Base-by-base conservation (phyloP, 2,797 vertebrate genomes). In the Fistularia tabacaria region DNA sequence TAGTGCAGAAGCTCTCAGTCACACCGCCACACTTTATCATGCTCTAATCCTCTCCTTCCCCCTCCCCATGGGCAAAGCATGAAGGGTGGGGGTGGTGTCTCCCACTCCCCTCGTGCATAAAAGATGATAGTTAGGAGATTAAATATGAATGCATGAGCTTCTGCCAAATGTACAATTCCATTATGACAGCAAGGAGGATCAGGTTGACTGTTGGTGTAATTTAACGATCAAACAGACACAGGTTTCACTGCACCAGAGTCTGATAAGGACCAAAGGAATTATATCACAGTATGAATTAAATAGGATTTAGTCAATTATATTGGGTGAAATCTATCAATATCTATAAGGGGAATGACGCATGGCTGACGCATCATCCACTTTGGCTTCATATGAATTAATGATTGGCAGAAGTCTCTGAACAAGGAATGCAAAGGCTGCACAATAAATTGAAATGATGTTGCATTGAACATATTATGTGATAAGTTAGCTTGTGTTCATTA, bases 71-170 rank as follows among this genome's bases (percentile, higher is more conserved):
- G 69, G 59, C 38, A 4, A n/a, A 62, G 63, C 15, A 1, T 15
- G 57, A 49, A 12, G 25, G n/a, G 13, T 40, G 3, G 14, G 13
- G 9, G 3, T 12, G 43, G 42, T 77, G 61, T 80, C 79, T 83
- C 74, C 81, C 69, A 64, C 64, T 68, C 69, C 67, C 60, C 69
- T 86, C 84, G 85, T 88, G 73, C 80, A 91, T 91, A 81, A 91
- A 81, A 79, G 51, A 92, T 90, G 79, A 80, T 69, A 66, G 72
- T 54, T 50, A 47, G 66, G 42, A 60, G 75, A 90, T 91, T 83
- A 91, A 90, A 91, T 87, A 90, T 89, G 67, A 84, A 91, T 88
- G 86, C 50, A 56, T 9, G 54, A 54, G 57, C 52, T 69, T 79
- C 71, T 83, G 81, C 69, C 61, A 53, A 78, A 81, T 84, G 72